Evolutionary conservation across 2,113 vertebrate genomes (phyloP).

Genomic region (Stegastes partitus): DNA sequence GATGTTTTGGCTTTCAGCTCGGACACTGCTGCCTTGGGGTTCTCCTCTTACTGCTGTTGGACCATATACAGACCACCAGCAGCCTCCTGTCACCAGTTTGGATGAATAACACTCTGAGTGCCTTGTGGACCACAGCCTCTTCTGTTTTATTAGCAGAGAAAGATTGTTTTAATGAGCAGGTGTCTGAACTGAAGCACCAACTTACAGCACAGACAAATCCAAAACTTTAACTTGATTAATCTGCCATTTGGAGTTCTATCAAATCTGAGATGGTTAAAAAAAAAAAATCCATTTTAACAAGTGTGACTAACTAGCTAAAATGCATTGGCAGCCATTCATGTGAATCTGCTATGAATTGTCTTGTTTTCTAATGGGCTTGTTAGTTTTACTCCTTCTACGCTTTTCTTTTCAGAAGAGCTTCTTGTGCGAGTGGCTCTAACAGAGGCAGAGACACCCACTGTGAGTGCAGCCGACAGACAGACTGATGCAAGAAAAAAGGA

Average conservation of each 20-base stretch:
- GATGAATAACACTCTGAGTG: slow-evolving; percentile 2
- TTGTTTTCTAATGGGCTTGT: slow-evolving; percentile 59
- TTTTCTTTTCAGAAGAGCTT: slow-evolving; percentile 53
- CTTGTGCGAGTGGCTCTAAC: slow-evolving; percentile 49
- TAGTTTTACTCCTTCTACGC: slow-evolving; percentile 61
- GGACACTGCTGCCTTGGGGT: slow-evolving; percentile 8
- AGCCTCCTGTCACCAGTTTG: slow-evolving; percentile 9
- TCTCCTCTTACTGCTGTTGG: slow-evolving; percentile 45
- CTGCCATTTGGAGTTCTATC: slow-evolving; percentile 11
- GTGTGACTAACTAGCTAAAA: slow-evolving; percentile 25
- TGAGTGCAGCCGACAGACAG: slow-evolving; percentile 67
- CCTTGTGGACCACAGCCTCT: background rate
- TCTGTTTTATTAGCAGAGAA: slow-evolving; percentile 14
- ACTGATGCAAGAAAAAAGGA: slow-evolving; percentile 51
- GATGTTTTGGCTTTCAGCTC: slow-evolving; percentile 47
- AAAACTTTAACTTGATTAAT: slow-evolving; percentile 5
- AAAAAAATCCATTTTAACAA: slow-evolving; percentile 20
- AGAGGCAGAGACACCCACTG: slow-evolving; percentile 60
- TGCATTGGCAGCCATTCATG: slow-evolving; percentile 20
- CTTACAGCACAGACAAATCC: background rate
- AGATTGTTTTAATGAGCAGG: slow-evolving; percentile 20
- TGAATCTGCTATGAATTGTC: slow-evolving; percentile 36
- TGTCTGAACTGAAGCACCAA: background rate
- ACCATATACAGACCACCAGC: slow-evolving; percentile 15
- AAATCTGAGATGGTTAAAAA: slow-evolving; percentile 23